Percentiles rank a stretch among this genome's conserved stretches.
phyloP scores from a whole-genome alignment of 2,888 invertebrate genomes.

The Sesia bembeciformis region DNA sequence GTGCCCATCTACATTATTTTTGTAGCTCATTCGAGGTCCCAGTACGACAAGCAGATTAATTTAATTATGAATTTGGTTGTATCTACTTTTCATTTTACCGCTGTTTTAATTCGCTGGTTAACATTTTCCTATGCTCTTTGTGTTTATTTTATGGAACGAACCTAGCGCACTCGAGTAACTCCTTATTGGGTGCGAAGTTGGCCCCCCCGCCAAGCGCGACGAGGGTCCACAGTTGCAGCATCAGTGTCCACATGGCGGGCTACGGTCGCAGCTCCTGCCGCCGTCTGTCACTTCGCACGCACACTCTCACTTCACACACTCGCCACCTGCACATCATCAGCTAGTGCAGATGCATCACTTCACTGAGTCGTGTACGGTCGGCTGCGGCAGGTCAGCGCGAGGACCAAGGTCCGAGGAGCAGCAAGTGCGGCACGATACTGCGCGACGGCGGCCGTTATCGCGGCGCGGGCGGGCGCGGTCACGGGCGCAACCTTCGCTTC shows the following conservation, averaged over 20 bases:
- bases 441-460: slow-evolving; percentile 37
- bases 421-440: slow-evolving; percentile 62
- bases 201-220: slow-evolving; percentile 48
- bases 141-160: slow-evolving; percentile 28
- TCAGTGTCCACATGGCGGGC: slow-evolving; percentile 56
- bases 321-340: slow-evolving; percentile 54
- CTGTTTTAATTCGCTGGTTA: no score
- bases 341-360: slow-evolving; percentile 51
- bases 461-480: slow-evolving; percentile 58
- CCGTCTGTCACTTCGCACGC: slow-evolving; percentile 43
- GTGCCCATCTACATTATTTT: slow-evolving; percentile 62
- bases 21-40: slow-evolving; percentile 52
- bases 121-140: neutral
- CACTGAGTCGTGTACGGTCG: slow-evolving; percentile 13
- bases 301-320: slow-evolving; percentile 53
- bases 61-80: neutral
- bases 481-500: slow-evolving; percentile 69
- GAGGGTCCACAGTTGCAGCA: slow-evolving; percentile 48
- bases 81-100: no score
- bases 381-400: slow-evolving; percentile 19
- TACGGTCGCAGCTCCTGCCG: slow-evolving; percentile 41
- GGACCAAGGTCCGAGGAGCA: slow-evolving; percentile 49
- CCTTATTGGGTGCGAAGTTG: slow-evolving; percentile 53
- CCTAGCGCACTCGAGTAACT: slow-evolving; percentile 67
- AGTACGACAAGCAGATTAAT: slow-evolving; percentile 18